Percentiles rank a stretch among this genome's conserved stretches.
phyloP scores from a whole-genome alignment of 2,888 invertebrate species.

The Xestia sexstrigata region DNA sequence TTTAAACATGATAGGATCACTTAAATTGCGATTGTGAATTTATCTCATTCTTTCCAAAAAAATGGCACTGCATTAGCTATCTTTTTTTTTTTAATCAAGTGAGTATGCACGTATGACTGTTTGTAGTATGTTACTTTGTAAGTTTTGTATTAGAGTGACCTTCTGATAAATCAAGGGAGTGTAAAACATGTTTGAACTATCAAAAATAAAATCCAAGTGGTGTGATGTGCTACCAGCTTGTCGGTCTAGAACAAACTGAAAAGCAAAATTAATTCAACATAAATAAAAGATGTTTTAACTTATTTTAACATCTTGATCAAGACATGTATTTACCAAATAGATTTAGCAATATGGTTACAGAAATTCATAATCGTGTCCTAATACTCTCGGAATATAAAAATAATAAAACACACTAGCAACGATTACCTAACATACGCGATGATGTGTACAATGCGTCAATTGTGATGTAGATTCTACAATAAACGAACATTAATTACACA shows the following conservation, averaged over 20 bases:
- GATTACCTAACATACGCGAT: constrained; percentile 58
- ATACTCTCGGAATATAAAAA: constrained; percentile 54
- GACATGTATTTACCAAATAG: constrained; percentile 49
- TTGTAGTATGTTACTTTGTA: neutral
- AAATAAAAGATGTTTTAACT: constrained; percentile 31
- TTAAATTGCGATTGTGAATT: no score
- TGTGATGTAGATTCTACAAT: constrained; percentile 42
- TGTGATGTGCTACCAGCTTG: neutral
- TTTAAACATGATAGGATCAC: no score
- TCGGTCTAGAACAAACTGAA: constrained; percentile 6
- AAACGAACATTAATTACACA: constrained; percentile 35
- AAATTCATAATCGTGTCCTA: constrained; percentile 59
- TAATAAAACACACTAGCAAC: constrained; percentile 49
- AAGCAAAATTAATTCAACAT: constrained; percentile 19
- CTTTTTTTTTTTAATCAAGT: neutral
- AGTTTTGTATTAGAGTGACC: neutral
- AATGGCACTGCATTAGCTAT: no score
- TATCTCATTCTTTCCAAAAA: no score
- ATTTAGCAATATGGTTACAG: constrained; percentile 64
- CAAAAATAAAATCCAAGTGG: neutral
- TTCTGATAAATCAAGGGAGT: neutral
- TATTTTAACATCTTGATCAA: constrained; percentile 50
- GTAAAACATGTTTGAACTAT: neutral
- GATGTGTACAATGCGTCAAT: constrained; percentile 51
- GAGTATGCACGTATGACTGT: neutral